Evolutionary conservation across 2,888 invertebrate species (phyloP).

Genomic region (Plagodis pulveraria): DNA sequence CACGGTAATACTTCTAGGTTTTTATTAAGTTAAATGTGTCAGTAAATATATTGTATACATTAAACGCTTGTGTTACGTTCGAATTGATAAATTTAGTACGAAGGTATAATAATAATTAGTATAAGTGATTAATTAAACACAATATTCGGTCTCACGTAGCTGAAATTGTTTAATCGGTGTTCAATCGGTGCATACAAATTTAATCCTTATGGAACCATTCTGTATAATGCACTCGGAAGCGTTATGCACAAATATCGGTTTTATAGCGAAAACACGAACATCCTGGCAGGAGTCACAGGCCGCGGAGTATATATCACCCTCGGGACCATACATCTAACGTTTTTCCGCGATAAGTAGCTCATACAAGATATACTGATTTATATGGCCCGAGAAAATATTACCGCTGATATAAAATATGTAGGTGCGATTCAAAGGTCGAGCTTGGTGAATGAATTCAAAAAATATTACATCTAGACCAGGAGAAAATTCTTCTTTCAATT

Average conservation of each 20-base stretch:
- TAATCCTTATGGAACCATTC: no score
- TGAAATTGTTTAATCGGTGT: no score
- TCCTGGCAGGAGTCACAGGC: conserved; percentile 56
- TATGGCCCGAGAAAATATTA: conserved; percentile 67
- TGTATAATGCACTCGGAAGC: no score
- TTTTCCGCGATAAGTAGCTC: conserved; percentile 73
- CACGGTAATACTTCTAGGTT: no score
- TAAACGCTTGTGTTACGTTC: no score
- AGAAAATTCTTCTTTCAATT: conserved; percentile 9
- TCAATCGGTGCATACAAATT: no score
- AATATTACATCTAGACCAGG: conserved; percentile 30
- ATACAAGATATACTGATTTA: conserved; percentile 75
- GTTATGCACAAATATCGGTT: conserved; percentile 30
- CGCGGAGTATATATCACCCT: conserved; percentile 50
- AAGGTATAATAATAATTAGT: no score
- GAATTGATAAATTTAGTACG: no score
- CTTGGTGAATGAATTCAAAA: conserved; percentile 43
- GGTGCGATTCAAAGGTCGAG: conserved; percentile 41
- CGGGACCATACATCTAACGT: conserved; percentile 71
- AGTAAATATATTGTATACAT: no score
- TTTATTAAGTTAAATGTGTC: no score
- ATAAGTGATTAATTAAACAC: no score
- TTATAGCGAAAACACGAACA: conserved; percentile 41
- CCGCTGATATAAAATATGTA: conserved; percentile 38
- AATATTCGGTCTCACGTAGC: no score